Percentiles rank a stretch among this genome's conserved stretches.
phyloP scores from a whole-genome alignment of 2,113 vertebrate species.

The Hiodon tergisus region DNA sequence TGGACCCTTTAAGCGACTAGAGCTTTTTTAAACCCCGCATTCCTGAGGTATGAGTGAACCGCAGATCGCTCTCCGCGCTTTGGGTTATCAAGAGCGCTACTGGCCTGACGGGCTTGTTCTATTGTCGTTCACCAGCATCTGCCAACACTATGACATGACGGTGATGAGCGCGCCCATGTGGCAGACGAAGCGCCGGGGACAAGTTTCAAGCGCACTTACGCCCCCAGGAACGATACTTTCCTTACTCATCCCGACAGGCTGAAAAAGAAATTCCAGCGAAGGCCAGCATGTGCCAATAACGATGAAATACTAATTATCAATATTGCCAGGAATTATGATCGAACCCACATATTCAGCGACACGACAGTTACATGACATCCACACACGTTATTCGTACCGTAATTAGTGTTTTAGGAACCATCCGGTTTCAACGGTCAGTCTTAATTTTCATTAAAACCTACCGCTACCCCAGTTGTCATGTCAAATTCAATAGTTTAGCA shows the following conservation, averaged over 20 bases:
- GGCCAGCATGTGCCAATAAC: neutral
- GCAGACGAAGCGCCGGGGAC: neutral
- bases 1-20: neutral
- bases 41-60: conserved; percentile 14
- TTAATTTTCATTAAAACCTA: too few species aligned
- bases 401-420: too few species aligned
- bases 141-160: conserved; percentile 1
- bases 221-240: too few species aligned
- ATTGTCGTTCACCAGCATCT: neutral
- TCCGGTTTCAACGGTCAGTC: too few species aligned
- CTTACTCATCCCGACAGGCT: too few species aligned
- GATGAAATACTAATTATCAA: neutral
- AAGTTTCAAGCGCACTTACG: neutral
- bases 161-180: neutral
- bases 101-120: neutral
- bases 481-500: too few species aligned
- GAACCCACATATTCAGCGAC: too few species aligned
- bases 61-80: neutral
- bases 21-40: neutral
- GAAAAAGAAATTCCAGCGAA: too few species aligned
- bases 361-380: too few species aligned
- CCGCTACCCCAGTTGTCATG: too few species aligned
- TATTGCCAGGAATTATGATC: too few species aligned
- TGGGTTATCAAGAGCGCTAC: neutral
- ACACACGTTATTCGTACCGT: too few species aligned